These are phyloP conservation scores for Cromileptes altivelis DNA, from an alignment of 2,113 vertebrate species.

Conservation along the genomic window DNA sequence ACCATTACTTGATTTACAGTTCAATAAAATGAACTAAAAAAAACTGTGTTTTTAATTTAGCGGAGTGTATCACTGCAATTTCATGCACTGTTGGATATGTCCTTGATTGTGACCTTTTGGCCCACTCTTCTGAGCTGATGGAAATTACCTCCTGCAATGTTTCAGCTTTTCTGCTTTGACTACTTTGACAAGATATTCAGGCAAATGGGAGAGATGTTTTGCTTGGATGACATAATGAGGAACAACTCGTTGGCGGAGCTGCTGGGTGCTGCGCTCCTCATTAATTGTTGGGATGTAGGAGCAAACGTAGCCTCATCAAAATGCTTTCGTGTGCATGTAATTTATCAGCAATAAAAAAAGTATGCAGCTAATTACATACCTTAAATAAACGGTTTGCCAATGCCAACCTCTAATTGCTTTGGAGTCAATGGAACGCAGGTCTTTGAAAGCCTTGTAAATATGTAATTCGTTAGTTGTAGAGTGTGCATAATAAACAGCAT, in stretches of 20 bases:
- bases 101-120: slow-evolving; percentile 64
- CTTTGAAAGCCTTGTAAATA: slow-evolving; percentile 13
- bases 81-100: slow-evolving; percentile 61
- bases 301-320: slow-evolving; percentile 30
- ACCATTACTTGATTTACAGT: slow-evolving; percentile 18
- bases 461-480: slow-evolving; percentile 9
- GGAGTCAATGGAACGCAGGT: neutral
- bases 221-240: slow-evolving; percentile 54
- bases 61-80: slow-evolving; percentile 52
- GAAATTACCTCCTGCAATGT: slow-evolving; percentile 32
- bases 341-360: slow-evolving; percentile 37
- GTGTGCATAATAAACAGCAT: slow-evolving; percentile 10
- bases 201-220: slow-evolving; percentile 51
- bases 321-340: slow-evolving; percentile 26
- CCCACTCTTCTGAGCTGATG: slow-evolving; percentile 39
- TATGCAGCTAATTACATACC: slow-evolving; percentile 44
- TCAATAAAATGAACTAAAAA: slow-evolving; percentile 20
- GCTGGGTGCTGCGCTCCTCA: slow-evolving; percentile 21
- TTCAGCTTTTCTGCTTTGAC: slow-evolving; percentile 26
- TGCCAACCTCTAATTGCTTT: slow-evolving; percentile 41
- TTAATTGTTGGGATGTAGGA: slow-evolving; percentile 42
- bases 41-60: slow-evolving; percentile 64
- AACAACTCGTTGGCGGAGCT: slow-evolving; percentile 17
- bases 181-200: slow-evolving; percentile 49
- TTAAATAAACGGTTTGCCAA: slow-evolving; percentile 47